Percentiles rank a stretch among this genome's conserved stretches.
phyloP scores from a whole-genome alignment of 2,113 vertebrate genomes.

The Platichthys flesus region DNA sequence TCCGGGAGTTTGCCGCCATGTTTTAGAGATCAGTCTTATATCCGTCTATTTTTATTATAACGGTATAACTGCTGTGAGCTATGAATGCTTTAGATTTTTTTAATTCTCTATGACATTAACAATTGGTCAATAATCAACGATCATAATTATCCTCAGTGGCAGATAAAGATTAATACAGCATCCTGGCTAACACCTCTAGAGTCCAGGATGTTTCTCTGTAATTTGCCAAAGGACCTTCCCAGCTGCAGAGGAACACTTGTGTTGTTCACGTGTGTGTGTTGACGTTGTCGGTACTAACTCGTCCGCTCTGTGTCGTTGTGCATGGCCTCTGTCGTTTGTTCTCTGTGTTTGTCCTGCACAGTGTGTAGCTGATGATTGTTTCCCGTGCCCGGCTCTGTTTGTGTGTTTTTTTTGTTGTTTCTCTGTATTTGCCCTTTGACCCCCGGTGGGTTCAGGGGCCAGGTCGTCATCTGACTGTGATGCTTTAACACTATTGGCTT shows the following conservation, averaged over 20 bases:
- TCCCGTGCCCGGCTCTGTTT: conserved; percentile 41
- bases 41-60: too few relatives aligned
- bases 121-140: too few relatives aligned
- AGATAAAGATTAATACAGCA: too few relatives aligned
- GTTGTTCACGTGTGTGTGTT: conserved; percentile 15
- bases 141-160: too few relatives aligned
- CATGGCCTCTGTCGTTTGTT: conserved; percentile 50
- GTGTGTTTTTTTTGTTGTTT: conserved; percentile 34
- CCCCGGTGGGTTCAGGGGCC: conserved; percentile 73
- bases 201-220: neutral
- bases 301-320: conserved; percentile 16
- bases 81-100: too few relatives aligned
- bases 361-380: conserved; percentile 7
- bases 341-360: neutral
- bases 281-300: conserved; percentile 38
- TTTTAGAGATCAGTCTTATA: too few relatives aligned
- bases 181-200: too few relatives aligned
- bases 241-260: neutral
- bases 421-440: conserved; percentile 62
- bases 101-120: too few relatives aligned
- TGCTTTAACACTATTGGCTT: conserved; percentile 94
- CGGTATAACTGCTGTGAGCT: too few relatives aligned
- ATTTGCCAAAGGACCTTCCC: neutral
- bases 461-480: conserved; percentile 87
- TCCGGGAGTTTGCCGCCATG: too few relatives aligned